Percentiles rank a stretch among this genome's conserved stretches.
Evolutionary conservation across 2,113 vertebrate genomes (phyloP).

Genomic region (Larimichthys crocea): DNA sequence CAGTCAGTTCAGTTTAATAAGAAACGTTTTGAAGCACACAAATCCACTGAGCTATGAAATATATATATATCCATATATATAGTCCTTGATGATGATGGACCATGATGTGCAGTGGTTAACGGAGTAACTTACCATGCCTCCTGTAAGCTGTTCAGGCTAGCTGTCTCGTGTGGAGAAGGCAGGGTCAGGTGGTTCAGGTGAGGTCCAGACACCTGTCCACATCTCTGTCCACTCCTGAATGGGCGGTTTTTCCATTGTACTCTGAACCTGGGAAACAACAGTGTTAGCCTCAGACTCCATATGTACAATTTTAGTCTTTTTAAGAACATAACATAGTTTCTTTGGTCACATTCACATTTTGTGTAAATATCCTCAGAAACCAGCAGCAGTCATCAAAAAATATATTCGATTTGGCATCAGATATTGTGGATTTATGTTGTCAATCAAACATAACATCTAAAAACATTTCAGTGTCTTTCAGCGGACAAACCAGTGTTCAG

Average conservation of each 20-base stretch:
- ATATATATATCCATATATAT: too few species aligned
- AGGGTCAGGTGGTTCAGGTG: constrained; percentile 62
- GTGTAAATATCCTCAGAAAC: neutral
- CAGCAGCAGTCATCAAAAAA: neutral
- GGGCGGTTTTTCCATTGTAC: constrained; percentile 44
- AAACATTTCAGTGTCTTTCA: neutral
- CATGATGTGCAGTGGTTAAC: neutral
- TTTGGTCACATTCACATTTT: neutral
- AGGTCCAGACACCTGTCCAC: constrained; percentile 49
- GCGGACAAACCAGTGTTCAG: neutral
- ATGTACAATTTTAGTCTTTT: neutral
- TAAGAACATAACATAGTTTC: neutral
- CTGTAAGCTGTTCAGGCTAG: neutral
- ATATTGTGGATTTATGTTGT: neutral
- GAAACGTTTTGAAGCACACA: neutral
- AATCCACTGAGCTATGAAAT: neutral
- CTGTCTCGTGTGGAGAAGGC: neutral
- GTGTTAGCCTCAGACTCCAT: neutral
- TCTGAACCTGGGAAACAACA: constrained; percentile 25
- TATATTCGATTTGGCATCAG: neutral
- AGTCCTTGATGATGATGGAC: neutral
- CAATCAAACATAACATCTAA: neutral
- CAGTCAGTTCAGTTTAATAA: neutral
- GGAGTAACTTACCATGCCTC: constrained; percentile 36
- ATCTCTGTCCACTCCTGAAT: constrained; percentile 39